Evolutionary conservation across 2,888 invertebrate species (phyloP).

Genomic region (Drosophila falleni): DNA sequence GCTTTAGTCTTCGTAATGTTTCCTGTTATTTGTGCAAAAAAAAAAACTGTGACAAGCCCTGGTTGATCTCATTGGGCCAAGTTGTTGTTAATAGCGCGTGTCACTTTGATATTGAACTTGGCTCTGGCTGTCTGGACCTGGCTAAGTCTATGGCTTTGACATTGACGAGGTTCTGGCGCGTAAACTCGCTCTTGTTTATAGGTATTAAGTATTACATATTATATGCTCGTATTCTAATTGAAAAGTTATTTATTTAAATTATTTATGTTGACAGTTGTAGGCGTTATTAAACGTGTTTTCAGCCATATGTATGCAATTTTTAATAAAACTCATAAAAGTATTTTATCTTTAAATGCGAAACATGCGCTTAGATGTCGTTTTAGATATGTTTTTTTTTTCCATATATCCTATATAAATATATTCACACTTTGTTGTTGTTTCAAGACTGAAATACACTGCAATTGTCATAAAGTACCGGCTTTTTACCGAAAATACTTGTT

Average conservation of each 20-base stretch:
- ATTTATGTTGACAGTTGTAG: slow-evolving; percentile 67
- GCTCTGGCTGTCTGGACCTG: slow-evolving; percentile 50
- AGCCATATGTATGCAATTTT: slow-evolving; percentile 53
- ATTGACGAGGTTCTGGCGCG: too few relatives aligned
- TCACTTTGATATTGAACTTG: slow-evolving; percentile 76
- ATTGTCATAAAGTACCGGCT: slow-evolving; percentile 24
- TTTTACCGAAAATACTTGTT: slow-evolving; percentile 59
- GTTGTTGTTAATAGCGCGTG: slow-evolving; percentile 57
- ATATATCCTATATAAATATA: neutral
- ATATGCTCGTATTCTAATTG: slow-evolving; percentile 45
- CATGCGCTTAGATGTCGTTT: slow-evolving; percentile 31
- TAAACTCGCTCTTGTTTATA: slow-evolving; percentile 34
- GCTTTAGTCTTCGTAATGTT: slow-evolving; percentile 51
- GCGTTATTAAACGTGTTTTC: slow-evolving; percentile 62
- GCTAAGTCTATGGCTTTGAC: slow-evolving; percentile 32
- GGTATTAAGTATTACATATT: slow-evolving; percentile 39
- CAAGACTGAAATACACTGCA: slow-evolving; percentile 12
- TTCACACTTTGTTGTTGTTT: neutral
- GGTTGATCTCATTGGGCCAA: slow-evolving; percentile 58
- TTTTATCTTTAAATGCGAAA: slow-evolving; percentile 42
- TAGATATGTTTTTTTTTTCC: neutral
- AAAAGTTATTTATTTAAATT: slow-evolving; percentile 39
- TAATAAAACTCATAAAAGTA: slow-evolving; percentile 4
- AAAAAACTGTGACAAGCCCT: slow-evolving; percentile 54
- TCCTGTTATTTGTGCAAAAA: slow-evolving; percentile 57